Conservation (phyloP, 92 coral and sea anemone species). For the Porites divaricata region DNA sequence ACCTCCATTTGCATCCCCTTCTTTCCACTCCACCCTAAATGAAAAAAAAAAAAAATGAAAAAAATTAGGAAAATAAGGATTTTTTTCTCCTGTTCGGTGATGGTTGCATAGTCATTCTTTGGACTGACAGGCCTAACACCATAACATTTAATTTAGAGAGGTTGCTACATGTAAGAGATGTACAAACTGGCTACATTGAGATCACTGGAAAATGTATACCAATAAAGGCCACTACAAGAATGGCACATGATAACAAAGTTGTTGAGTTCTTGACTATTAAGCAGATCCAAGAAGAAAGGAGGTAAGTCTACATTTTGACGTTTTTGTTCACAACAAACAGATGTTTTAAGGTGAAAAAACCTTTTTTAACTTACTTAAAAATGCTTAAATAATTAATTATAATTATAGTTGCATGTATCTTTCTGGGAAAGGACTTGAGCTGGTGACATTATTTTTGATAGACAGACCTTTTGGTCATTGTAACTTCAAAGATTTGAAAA, state of each 20-base stretch:
- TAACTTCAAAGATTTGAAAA: not conserved
- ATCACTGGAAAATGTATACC: slow-evolving; percentile 23
- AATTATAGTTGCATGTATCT: not conserved
- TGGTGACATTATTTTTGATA: no score
- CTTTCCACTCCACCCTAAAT: no score
- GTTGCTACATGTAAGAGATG: not conserved
- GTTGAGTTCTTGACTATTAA: slow-evolving; percentile 11
- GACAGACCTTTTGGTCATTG: not conserved
- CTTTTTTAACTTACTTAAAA: no score
- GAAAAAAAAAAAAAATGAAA: no score
- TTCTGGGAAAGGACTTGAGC: no score
- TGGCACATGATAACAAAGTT: not conserved
- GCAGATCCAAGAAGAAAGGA: slow-evolving; percentile 17
- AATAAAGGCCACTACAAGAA: not conserved
- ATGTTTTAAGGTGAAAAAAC: not conserved
- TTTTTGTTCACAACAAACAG: not conserved
- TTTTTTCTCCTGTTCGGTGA: not conserved
- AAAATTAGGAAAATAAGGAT: no score
- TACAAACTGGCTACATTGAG: slow-evolving; percentile 49
- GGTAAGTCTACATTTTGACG: not conserved
- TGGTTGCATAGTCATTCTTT: not conserved
- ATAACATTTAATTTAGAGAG: not conserved
- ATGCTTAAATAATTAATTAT: no score
- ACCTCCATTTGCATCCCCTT: no score
- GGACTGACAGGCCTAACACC: not conserved